Percentiles rank a stretch among this genome's conserved stretches.
Evolutionary conservation across 2,888 invertebrate species (phyloP).

Genomic region (Drosophila pseudotalamancana): DNA sequence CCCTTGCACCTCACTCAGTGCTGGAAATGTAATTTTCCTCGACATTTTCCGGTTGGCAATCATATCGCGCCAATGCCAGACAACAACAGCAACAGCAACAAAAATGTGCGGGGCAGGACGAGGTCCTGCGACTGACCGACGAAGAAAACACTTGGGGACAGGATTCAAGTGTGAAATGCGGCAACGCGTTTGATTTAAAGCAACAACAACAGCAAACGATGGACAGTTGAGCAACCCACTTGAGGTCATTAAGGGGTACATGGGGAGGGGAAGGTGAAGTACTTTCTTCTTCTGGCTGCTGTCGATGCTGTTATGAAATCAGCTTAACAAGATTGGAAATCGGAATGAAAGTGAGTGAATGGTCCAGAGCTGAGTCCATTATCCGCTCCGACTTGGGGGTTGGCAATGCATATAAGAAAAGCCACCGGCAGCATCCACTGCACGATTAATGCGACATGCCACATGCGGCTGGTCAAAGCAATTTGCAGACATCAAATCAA

Average conservation of each 20-base stretch:
- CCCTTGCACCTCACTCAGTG: conserved; percentile 33
- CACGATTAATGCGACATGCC: conserved; percentile 27
- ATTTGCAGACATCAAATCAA: conserved; percentile 73
- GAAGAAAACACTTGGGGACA: conserved; percentile 56
- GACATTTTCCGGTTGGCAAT: conserved; percentile 78
- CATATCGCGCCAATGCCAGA: conserved; percentile 77
- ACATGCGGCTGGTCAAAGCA: conserved; percentile 69
- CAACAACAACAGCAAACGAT: conserved; percentile 57
- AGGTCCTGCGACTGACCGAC: conserved; percentile 41
- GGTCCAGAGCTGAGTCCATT: conserved; percentile 28
- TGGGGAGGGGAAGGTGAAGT: neutral
- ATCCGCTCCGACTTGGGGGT: conserved; percentile 35
- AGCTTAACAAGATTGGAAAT: conserved; percentile 77
- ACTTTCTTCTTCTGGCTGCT: conserved; percentile 23
- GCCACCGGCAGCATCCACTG: conserved; percentile 1
- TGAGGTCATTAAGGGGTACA: conserved; percentile 47
- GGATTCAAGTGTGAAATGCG: conserved; percentile 72
- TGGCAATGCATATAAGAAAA: conserved; percentile 33
- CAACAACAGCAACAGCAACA: conserved; percentile 39
- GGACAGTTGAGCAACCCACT: conserved; percentile 46
- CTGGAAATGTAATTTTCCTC: conserved; percentile 77
- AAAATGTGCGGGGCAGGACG: neutral
- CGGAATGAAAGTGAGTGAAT: conserved; percentile 37
- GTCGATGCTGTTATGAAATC: conserved; percentile 72
- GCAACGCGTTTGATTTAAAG: conserved; percentile 72